Evolutionary conservation across 2,797 vertebrate genomes (phyloP).

Genomic region (Meriones psammophilus): DNA sequence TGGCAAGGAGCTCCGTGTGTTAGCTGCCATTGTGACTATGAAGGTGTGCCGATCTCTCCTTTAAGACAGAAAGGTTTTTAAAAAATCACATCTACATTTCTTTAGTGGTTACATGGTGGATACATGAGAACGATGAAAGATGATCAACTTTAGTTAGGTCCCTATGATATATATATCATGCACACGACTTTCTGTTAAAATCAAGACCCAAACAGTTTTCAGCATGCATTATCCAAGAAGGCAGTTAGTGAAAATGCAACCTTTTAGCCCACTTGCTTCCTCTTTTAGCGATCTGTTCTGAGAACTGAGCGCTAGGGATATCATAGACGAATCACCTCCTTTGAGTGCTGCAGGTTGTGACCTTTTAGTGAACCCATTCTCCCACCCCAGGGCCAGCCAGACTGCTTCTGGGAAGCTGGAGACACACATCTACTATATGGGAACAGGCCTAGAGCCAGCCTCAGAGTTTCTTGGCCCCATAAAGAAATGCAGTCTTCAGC

Average conservation of each 20-base stretch:
- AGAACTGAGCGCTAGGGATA: slow-evolving; percentile 52
- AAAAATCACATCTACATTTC: not conserved
- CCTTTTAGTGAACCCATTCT: slow-evolving; percentile 20
- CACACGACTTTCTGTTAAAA: slow-evolving; percentile 52
- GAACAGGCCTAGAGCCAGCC: slow-evolving; percentile 71
- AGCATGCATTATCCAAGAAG: not conserved
- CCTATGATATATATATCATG: slow-evolving; percentile 38
- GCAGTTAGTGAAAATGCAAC: slow-evolving; percentile 50
- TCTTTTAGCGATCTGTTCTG: slow-evolving; percentile 63
- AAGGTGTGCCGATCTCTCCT: not conserved
- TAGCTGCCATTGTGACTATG: not conserved
- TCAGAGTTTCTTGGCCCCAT: slow-evolving; percentile 62
- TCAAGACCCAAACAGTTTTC: slow-evolving; percentile 44
- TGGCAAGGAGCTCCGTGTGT: not conserved
- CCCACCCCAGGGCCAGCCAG: not conserved
- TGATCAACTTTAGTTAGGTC: not conserved
- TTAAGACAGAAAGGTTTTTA: not conserved
- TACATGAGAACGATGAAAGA: not conserved
- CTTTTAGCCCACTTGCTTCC: not conserved
- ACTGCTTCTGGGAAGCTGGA: slow-evolving; percentile 71
- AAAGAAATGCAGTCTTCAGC: slow-evolving; percentile 59
- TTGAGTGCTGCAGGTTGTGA: slow-evolving; percentile 31
- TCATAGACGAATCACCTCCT: slow-evolving; percentile 66
- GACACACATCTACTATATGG: not conserved
- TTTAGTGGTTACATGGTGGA: not conserved